These are phyloP conservation scores for Apolygus lucorum DNA, from an alignment of 1,140 invertebrate species.

Conservation along the genomic window DNA sequence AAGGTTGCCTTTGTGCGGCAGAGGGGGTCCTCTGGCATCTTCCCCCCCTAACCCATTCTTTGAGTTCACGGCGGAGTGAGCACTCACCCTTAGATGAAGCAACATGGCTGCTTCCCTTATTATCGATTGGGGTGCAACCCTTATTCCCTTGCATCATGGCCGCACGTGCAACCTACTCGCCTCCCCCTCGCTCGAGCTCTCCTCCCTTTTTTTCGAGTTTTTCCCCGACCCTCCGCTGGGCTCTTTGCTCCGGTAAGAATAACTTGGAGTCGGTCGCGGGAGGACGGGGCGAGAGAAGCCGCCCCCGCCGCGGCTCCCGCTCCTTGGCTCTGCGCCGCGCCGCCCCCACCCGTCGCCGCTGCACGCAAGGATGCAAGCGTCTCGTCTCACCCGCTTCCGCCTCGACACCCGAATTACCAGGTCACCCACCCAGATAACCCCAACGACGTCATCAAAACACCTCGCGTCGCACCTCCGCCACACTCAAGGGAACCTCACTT, in stretches of 20 bases:
- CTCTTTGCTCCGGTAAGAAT: no score
- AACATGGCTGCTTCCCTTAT: slow-evolving; percentile 29
- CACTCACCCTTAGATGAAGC: slow-evolving; percentile 18
- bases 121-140: slow-evolving; percentile 28
- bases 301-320: no score
- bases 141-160: slow-evolving; percentile 28
- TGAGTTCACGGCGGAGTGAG: slow-evolving; percentile 26
- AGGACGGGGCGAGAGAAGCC: not conserved
- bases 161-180: slow-evolving; percentile 8
- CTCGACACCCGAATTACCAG: no score
- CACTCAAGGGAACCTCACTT: not conserved
- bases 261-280: not conserved
- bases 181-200: not conserved
- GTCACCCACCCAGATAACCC: no score
- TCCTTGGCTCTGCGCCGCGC: no score
- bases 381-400: no score
- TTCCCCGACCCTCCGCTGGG: slow-evolving; percentile 10
- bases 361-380: no score
- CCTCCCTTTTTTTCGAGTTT: slow-evolving; percentile 11
- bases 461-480: no score
- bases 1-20: slow-evolving; percentile 18
- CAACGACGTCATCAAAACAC: no score
- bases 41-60: slow-evolving; percentile 21
- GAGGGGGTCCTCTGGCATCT: slow-evolving; percentile 1
- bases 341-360: no score